phyloP scores from a whole-genome alignment of 1,140 invertebrate species.

The Lucilia sericata region DNA sequence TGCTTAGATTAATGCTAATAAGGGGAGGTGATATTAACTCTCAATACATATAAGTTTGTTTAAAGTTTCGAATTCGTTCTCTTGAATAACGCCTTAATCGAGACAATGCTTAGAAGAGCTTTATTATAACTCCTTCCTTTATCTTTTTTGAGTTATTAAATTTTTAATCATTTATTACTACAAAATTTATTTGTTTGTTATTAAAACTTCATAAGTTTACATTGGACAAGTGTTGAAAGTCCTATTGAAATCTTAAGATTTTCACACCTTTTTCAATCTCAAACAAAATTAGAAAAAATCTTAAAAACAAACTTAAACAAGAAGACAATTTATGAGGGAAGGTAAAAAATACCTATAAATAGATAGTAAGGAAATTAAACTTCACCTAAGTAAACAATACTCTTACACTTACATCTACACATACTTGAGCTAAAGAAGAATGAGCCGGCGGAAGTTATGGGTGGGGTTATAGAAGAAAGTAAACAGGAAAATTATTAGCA shows the following conservation, averaged over 20 bases:
- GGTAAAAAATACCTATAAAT: slow-evolving; percentile 49
- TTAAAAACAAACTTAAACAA: slow-evolving; percentile 49
- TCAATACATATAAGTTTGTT: too few relatives aligned
- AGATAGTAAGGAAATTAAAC: slow-evolving; percentile 66
- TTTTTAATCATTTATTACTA: too few relatives aligned
- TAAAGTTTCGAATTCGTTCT: too few relatives aligned
- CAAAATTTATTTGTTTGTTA: too few relatives aligned
- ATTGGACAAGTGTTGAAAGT: slow-evolving; percentile 64
- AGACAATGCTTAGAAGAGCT: too few relatives aligned
- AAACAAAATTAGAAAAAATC: slow-evolving; percentile 1
- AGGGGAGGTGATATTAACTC: too few relatives aligned
- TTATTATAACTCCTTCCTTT: too few relatives aligned
- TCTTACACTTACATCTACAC: background rate
- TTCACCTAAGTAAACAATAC: slow-evolving; percentile 65
- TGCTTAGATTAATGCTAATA: too few relatives aligned
- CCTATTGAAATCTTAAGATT: slow-evolving; percentile 67
- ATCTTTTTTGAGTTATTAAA: too few relatives aligned
- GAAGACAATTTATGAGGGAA: slow-evolving; percentile 33
- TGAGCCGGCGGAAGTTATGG: background rate
- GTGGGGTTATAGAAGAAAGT: background rate
- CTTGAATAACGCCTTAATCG: too few relatives aligned
- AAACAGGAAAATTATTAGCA: slow-evolving; percentile 42
- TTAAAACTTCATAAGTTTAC: too few relatives aligned
- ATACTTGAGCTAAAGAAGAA: background rate
- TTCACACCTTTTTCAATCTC: slow-evolving; percentile 65